Conservation (phyloP, 2,797 vertebrate genomes). For the Aldrovandia affinis region DNA sequence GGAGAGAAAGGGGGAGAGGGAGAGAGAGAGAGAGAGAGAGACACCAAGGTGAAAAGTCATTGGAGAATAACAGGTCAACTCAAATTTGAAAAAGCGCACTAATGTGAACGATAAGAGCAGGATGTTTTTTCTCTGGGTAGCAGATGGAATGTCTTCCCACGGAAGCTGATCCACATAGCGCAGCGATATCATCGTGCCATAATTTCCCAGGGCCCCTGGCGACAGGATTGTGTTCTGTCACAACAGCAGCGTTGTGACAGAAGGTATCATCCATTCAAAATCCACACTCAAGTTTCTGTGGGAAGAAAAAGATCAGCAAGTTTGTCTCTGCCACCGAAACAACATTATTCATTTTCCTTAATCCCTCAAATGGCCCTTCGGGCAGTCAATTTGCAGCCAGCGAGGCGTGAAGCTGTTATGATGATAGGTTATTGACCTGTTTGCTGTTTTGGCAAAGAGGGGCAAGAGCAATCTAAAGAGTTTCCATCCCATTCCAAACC, state of each 20-base stretch:
- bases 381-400: conserved; percentile 81
- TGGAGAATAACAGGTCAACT: conserved; percentile 2
- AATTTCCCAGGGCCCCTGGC: neutral
- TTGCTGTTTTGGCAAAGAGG: conserved; percentile 69
- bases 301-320: conserved; percentile 71
- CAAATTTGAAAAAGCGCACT: neutral
- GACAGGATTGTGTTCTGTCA: conserved; percentile 11
- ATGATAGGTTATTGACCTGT: conserved; percentile 85
- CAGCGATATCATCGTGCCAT: neutral
- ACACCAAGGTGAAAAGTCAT: neutral
- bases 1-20: too few relatives aligned
- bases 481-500: conserved; percentile 57
- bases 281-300: conserved; percentile 54
- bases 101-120: conserved; percentile 8
- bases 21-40: neutral
- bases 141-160: conserved; percentile 35
- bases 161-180: conserved; percentile 20
- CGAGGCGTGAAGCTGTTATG: conserved; percentile 76
- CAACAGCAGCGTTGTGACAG: conserved; percentile 1
- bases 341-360: conserved; percentile 75
- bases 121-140: neutral
- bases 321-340: conserved; percentile 70
- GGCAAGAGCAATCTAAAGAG: conserved; percentile 63
- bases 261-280: conserved; percentile 43
- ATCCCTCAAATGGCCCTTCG: conserved; percentile 73